Percentiles rank a stretch among this genome's conserved stretches.
These are phyloP conservation scores for Meriones psammophilus DNA, from an alignment of 2,797 vertebrate species.

Conservation along the genomic window DNA sequence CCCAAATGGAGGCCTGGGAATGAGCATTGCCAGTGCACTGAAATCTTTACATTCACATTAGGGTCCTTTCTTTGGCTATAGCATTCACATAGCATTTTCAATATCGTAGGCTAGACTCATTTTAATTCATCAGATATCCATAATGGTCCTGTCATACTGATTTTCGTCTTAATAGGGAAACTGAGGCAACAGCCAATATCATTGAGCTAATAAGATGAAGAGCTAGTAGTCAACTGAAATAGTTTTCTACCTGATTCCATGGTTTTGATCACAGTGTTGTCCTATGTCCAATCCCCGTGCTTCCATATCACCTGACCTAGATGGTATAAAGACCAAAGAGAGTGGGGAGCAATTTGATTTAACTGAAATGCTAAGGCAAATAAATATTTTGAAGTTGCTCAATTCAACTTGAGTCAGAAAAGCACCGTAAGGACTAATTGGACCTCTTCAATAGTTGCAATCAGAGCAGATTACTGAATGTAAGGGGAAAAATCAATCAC, in stretches of 20 bases:
- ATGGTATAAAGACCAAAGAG: background rate
- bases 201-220: background rate
- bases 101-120: background rate
- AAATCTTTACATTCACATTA: background rate
- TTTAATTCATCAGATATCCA: background rate
- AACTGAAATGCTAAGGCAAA: background rate
- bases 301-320: background rate
- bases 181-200: background rate
- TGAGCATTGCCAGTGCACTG: background rate
- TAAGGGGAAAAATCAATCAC: conserved; percentile 25
- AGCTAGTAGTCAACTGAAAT: too few relatives aligned
- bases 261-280: background rate
- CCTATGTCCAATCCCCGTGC: background rate
- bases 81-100: background rate
- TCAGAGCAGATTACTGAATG: background rate
- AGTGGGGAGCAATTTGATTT: background rate
- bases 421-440: background rate
- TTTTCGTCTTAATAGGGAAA: background rate
- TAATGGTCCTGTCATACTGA: background rate
- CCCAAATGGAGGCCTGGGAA: background rate
- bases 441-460: conserved; percentile 25
- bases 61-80: background rate
- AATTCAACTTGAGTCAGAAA: background rate
- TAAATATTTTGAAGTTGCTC: background rate
- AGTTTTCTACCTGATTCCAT: background rate